Percentiles rank a stretch among this genome's conserved stretches.
Evolutionary conservation across 37 sponge, comb jelly and placozoan species (phyloP).

Genomic region (Dysidea cf. avara): DNA sequence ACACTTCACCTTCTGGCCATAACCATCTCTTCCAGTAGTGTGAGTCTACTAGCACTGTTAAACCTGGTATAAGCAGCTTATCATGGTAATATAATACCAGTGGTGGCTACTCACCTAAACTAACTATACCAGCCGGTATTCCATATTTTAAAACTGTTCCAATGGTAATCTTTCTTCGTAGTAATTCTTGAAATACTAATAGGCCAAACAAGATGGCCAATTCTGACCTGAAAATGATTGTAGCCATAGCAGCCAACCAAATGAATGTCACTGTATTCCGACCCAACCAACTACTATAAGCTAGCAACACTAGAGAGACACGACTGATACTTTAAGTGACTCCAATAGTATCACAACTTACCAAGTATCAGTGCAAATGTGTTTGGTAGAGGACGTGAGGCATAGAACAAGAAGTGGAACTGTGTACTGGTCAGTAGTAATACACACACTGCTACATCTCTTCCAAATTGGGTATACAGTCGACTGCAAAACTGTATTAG

Average conservation of each 20-base stretch:
- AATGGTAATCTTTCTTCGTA: constrained; percentile 21
- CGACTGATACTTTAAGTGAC: not conserved
- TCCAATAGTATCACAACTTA: constrained; percentile 4
- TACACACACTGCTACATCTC: constrained; percentile 33
- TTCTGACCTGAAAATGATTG: constrained; percentile 84
- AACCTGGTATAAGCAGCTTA: constrained; percentile 23
- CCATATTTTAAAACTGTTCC: constrained; percentile 18
- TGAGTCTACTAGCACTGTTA: constrained; percentile 83
- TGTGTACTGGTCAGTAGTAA: constrained; percentile 74
- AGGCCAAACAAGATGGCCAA: constrained; percentile 71
- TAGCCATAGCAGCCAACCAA: constrained; percentile 77
- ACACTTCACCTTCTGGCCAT: constrained; percentile 99
- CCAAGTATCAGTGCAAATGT: constrained; percentile 90
- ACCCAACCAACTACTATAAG: constrained; percentile 67
- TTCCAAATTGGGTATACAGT: constrained; percentile 54
- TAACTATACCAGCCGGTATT: constrained; percentile 54
- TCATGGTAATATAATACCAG: not conserved
- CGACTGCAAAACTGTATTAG: constrained; percentile 61
- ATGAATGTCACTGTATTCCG: constrained; percentile 49
- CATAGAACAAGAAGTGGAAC: constrained; percentile 98
- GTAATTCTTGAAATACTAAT: constrained; percentile 67
- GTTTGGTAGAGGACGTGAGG: constrained; percentile 95
- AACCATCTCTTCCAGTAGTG: constrained; percentile 90
- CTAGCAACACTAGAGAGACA: constrained; percentile 48
- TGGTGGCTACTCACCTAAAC: constrained; percentile 33